Base-by-base conservation (phyloP, 2,113 vertebrate species). In the Myxocyprinus asiaticus region DNA sequence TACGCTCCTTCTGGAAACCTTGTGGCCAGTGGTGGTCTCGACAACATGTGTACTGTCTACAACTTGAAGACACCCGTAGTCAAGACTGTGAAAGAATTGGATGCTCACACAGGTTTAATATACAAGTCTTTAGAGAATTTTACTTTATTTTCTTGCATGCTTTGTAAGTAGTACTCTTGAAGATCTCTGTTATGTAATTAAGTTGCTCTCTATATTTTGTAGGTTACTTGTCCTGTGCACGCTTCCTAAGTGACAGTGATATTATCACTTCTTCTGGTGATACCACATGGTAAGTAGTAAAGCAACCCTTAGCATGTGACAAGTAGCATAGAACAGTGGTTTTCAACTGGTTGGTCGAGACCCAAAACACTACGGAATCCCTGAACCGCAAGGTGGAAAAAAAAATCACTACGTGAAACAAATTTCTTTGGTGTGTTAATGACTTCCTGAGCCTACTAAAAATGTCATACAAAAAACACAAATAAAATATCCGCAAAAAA, bases 211-310 rank as follows among this genome's bases (percentile, higher is more conserved):
- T 77, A 6, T 65, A n/a, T 42, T 50, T 69, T 15, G 33, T 77
- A 94, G 93, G 93, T 77, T 94, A 94, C 83, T 86, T 93, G 73
- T 86, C 93, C 4, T 93, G 92, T 84, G 86, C 85, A 83, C 92
- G 93, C 76, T 93, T 94, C 86, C 86, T 94, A n/a, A 93, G 83
- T 3, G 93, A 94, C 83, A 22, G 0, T 44, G 92, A 94, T 77
- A 92, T 94, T 83, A 10, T 94, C 78, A 88, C 93, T 12, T 88
- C 92, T 53, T 94, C 93, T 3, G 93, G 93, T 4, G 93, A 94
- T 84, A 94, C 93, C 78, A 94, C 93, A 73, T 94, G 93, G 93
- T 94, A 78, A 87, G 84, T 58, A n/a, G n/a, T n/a, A n/a, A n/a
- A n/a, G n/a, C n/a, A n/a, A n/a, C n/a, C n/a, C n/a, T n/a, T n/a